Evolutionary conservation across 2,888 invertebrate genomes (phyloP), one percentile per base, ranked within the genome.

Genomic region (Flexamia atlantica): DNA sequence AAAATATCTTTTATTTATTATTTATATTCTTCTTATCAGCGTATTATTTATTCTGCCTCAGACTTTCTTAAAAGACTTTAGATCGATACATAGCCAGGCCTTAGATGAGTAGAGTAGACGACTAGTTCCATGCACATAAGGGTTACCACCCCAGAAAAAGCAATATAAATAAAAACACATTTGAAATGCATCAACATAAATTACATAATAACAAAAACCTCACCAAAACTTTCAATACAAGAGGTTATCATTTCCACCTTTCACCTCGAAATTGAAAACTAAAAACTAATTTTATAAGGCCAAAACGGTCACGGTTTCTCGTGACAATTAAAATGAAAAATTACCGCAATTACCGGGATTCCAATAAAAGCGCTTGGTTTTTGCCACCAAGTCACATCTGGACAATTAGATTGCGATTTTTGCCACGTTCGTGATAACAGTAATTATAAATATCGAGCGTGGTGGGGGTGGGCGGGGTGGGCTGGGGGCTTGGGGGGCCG

Each of bases 371-470:
- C 32, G 76, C n/a, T 30, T 36, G n/a, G 50, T 79, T 79, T 79
- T 79, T 79, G 57, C 79, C 30, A n/a, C 79, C 57, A 17, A 36
- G 79, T 79, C 79, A 79, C 79, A 79, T 53, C 79, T 79, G 79
- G 79, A 79, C 79, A 57, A 79, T 79, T 79, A 79, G 79, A 79
- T 79, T 79, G 79, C 79, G 79, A 79, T 79, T 79, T 79, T 79
- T 79, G 79, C 79, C 79, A 57, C 57, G 79, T 23, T 57, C 20
- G 79, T 79, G 79, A 79, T 79, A 79, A 79, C 79, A 57, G 79
- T 79, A 79, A 79, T 79, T 79, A 79, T 79, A 79, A 79, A 57
- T 79, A 79, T 79, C 79, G 79, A 79, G 57, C 79, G 76, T 20
- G 53, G 76, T 32, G 20, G 42, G 40, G 42, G 23, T n/a, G 72